Base-by-base conservation (phyloP, 1,140 invertebrate species). In the Nymphalis io region DNA sequence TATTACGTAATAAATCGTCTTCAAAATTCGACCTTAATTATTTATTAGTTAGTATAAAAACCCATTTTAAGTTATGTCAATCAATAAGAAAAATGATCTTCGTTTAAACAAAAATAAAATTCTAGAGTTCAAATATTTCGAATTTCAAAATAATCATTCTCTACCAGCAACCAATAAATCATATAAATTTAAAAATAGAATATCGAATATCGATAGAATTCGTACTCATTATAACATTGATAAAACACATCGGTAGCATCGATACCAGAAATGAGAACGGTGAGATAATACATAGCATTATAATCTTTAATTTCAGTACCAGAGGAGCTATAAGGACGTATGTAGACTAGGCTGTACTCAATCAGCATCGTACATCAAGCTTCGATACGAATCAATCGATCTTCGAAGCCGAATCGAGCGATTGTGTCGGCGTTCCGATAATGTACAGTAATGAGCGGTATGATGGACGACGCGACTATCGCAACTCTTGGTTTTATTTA, bases 361-460 rank as follows among this genome's bases (percentile, higher is more conserved):
- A 71, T 71, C 69, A 69, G 48, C 57, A 66, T 70, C 76, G 68
- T 73, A 73, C 69, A 73, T 78, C 76, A 73, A 48, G 46, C 33
- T 64, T 61, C 69, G 70, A 74, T 74, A 76, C 68, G 63, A 65
- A 78, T 79, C 76, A 74, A 79, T 78, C 76, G 76, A 78, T 79
- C 76, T 78, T 73, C 70, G 62, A 44, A 59, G 64, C 61, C 69
- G 69, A 72, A 76, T 79, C 71, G 61, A 61, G 65, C 65, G 74
- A 79, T 76, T 74, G 74, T 74, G 76, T 72, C 76, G 71, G 73
- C 73, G 65, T 62, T 66, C 67, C 74, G 69, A 79, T 78, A 73
- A 76, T 70, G 60, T 76, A 68, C 63, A 59, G 71, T 74, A 79
- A 73, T 73, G 72, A 76, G 66, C 65, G 60, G 38, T 66, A 76